Percentiles rank a stretch among this genome's conserved stretches.
Conservation (phyloP, 2,113 vertebrate species). For the Oxyura jamaicensis region DNA sequence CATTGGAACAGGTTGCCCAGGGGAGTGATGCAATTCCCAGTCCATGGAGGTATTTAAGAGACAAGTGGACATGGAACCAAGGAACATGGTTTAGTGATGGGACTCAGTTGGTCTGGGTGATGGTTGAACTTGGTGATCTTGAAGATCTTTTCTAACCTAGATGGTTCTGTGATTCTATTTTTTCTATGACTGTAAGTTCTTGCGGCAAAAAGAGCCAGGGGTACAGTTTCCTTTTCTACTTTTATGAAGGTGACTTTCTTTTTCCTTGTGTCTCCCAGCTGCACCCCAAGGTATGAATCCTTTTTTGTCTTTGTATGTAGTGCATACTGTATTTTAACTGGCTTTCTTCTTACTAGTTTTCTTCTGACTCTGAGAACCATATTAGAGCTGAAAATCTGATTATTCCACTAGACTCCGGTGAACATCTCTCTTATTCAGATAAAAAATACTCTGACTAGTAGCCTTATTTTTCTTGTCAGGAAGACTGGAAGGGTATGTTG, state of each 20-base stretch:
- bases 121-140: too few species aligned
- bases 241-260: neutral
- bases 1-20: too few species aligned
- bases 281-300: neutral
- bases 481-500: neutral
- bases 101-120: too few species aligned
- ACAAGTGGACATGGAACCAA: too few species aligned
- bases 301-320: neutral
- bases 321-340: neutral
- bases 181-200: neutral
- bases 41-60: too few species aligned
- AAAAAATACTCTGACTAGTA: neutral
- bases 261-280: neutral
- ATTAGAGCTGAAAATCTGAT: slow-evolving; percentile 12
- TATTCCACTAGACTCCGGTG: neutral
- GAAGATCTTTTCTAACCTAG: too few species aligned
- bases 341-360: neutral
- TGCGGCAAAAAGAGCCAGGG: neutral
- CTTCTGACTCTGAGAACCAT: neutral
- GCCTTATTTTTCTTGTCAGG: neutral
- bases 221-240: neutral
- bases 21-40: too few species aligned
- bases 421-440: neutral
- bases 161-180: too few species aligned
- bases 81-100: too few species aligned